Evolutionary conservation across 2,888 invertebrate species (phyloP).

Genomic region (Eilema caniola): DNA sequence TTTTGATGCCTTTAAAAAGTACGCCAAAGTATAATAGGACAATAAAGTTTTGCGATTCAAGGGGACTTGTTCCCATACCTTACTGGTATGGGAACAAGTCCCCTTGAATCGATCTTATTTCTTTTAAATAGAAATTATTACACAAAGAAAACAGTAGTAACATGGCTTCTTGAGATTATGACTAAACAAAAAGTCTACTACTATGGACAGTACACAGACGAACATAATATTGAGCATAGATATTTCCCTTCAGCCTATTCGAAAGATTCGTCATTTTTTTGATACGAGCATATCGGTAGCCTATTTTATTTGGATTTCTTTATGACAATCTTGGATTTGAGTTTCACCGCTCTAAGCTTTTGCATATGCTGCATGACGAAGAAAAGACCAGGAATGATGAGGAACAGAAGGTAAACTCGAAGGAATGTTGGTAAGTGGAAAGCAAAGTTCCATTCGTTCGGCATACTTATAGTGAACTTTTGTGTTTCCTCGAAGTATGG

Average conservation of each 20-base stretch:
- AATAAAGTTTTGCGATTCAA: neutral
- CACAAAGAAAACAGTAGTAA: neutral
- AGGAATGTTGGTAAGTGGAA: constrained; percentile 95
- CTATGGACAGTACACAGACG: constrained; percentile 7
- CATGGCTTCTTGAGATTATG: neutral
- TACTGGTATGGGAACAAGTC: no score
- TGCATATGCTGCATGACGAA: constrained; percentile 95
- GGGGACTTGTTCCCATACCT: neutral
- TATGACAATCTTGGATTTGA: constrained; percentile 83
- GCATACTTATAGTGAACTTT: constrained; percentile 91
- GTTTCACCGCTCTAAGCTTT: constrained; percentile 89
- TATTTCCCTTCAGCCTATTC: neutral
- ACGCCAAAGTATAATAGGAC: neutral
- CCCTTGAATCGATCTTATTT: no score
- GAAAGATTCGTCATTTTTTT: neutral
- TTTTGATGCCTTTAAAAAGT: neutral
- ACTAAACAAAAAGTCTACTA: neutral
- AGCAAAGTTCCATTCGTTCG: constrained; percentile 94
- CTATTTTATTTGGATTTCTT: constrained; percentile 74
- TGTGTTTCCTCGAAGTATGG: constrained; percentile 96
- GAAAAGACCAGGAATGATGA: constrained; percentile 92
- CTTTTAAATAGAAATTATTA: no score
- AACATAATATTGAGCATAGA: constrained; percentile 13
- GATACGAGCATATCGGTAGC: constrained; percentile 14
- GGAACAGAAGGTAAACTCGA: constrained; percentile 91